Base-by-base conservation (phyloP, 2,888 invertebrate genomes). In the Falcaria lacertinaria region DNA sequence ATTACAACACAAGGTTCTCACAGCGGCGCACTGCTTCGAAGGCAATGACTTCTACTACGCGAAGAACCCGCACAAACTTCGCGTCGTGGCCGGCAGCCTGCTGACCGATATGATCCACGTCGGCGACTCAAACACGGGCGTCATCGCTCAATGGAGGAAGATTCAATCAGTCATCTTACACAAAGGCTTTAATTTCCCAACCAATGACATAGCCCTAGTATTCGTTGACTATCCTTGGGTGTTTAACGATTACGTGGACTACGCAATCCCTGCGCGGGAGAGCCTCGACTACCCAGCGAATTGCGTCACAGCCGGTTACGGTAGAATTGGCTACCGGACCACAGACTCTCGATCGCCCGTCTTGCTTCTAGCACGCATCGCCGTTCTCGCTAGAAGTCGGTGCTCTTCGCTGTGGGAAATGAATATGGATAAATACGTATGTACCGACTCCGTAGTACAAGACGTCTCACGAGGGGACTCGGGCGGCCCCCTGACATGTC, bases 21-120 rank as follows among this genome's bases (percentile, higher is more conserved):
- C 84, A 1, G 84, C 85, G 0, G 85, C 83, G 0, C 84, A 86
- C 34, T 85, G 84, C 52, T 86, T 86, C 48, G 85, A 85, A 58
- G 43, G 34, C 0, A 49, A 70, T 5, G n/a, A 67, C 11, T 82
- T 74, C 47, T 68, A 47, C 36, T 77, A 67, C 45, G 42, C 45
- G 0, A 59, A 50, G 22, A 39, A 69, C 6, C 68, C 71, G 0
- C 16, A 48, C 0, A 0, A 42, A 0, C 52, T 83, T 0, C 62
- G 80, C 1, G 42, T 71, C 0, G 76, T 80, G 0, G 82, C 82
- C 0, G 85, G 85, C 0, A 64, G 52, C 16, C 35, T 71, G 0
- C 52, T 48, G 8, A 76, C 63, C 3, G 51, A 55, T 1, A 2
- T 74, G 0, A 42, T 60, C 0, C 73, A 79, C 40, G 47, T 56